Base-by-base conservation (phyloP, 2,888 invertebrate species). In the Drosophila putrida region DNA sequence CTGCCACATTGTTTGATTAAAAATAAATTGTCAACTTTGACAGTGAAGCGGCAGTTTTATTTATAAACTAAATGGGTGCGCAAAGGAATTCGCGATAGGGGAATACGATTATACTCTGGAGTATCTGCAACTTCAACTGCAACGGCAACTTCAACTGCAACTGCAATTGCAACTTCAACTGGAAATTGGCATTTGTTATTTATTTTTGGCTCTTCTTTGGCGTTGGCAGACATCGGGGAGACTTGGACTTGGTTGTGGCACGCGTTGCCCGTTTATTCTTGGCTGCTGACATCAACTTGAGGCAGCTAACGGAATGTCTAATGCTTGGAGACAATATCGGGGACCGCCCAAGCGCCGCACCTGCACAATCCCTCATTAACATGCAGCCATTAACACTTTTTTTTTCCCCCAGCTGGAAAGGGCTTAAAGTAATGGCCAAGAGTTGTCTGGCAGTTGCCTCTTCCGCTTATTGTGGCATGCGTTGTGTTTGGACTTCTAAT, bases 1-100 rank as follows among this genome's bases (percentile, higher is more conserved):
- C 65, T 65, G 65, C 53, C 64, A 58, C 74, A 80, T 82, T 82
- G 80, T 88, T 55, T 78, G 89, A 89, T 83, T 83, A 83, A 83
- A 83, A 83, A 83, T 83, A 83, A 89, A 83, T 87, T 83, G 87
- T 83, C 83, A 83, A 73, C 81, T 83, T 89, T 89, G 87, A 87
- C 89, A 89, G 89, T 71, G 65, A 70, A 70, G 72, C 81, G 71
- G 75, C 84, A 69, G 65, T 72, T 83, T 79, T 83, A 83, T 83
- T 83, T 83, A 83, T 83, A 83, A 69, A 87, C 72, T 51, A 27
- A 68, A 79, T 76, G 78, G 67, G 51, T 76, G 78, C 54, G 44
- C 67, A 68, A 59, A 64, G 71, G 81, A 75, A 88, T 72, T 75
- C 51, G 27, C 53, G 35, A 46, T 36, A 47, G 53, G 80, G 78